Percentiles rank a stretch among this genome's conserved stretches.
Evolutionary conservation across 2,797 vertebrate species (phyloP).

Genomic region (Platyrinchus mystaceus): DNA sequence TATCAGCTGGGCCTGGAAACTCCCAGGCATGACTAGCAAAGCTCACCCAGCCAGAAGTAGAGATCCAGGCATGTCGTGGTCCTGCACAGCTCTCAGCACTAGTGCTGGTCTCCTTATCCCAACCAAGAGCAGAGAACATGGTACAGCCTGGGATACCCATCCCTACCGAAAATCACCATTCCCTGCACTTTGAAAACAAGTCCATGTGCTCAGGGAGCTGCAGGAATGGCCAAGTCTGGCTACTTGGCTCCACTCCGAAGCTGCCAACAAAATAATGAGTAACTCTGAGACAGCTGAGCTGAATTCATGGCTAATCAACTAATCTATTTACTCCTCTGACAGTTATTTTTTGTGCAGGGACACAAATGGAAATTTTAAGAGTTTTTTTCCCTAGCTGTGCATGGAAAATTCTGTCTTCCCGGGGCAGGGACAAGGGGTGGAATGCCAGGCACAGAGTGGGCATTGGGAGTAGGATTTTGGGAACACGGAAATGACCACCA

Average conservation of each 20-base stretch:
- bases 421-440: neutral
- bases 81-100: neutral
- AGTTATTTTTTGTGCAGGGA: neutral
- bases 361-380: neutral
- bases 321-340: neutral
- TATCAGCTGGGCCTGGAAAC: neutral
- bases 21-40: accelerated
- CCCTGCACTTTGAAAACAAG: neutral
- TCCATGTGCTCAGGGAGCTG: neutral
- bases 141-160: neutral
- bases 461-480: neutral
- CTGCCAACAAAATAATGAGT: conserved; percentile 16
- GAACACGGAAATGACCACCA: neutral
- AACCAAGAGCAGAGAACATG: neutral
- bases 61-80: accelerated
- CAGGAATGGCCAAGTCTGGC: neutral
- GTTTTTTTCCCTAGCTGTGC: neutral
- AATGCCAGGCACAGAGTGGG: neutral
- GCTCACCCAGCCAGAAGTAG: neutral
- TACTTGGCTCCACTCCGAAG: neutral
- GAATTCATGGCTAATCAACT: neutral
- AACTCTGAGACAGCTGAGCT: neutral
- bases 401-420: neutral
- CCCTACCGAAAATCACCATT: neutral
- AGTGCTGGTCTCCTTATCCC: neutral